phyloP scores from a whole-genome alignment of 2,113 vertebrate species.

The Anarrhichthys ocellatus region DNA sequence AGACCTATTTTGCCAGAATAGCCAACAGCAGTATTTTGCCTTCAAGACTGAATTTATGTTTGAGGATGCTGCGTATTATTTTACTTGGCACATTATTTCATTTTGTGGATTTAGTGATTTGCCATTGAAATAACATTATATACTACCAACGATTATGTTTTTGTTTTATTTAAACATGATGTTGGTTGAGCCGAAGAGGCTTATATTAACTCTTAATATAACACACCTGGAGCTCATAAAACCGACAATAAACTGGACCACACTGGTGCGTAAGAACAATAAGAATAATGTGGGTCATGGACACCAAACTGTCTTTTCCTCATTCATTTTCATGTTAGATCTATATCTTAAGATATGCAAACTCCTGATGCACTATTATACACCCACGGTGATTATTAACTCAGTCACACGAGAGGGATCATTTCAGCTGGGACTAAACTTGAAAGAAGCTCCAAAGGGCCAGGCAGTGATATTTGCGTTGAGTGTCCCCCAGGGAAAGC shows the following conservation, averaged over 20 bases:
- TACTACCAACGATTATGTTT: background rate
- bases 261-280: conserved; percentile 47
- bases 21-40: background rate
- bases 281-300: conserved; percentile 61
- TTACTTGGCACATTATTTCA: background rate
- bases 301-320: conserved; percentile 66
- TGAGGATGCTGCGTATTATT: conserved; percentile 11
- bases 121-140: background rate
- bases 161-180: background rate
- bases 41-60: background rate
- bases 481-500: conserved; percentile 75
- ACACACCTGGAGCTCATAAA: conserved; percentile 62
- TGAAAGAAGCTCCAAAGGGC: conserved; percentile 55
- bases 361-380: conserved; percentile 65
- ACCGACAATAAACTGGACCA: conserved; percentile 44
- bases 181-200: background rate
- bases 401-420: conserved; percentile 80
- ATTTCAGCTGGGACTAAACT: conserved; percentile 64
- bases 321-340: conserved; percentile 81
- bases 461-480: conserved; percentile 52
- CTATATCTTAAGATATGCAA: conserved; percentile 78
- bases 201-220: background rate
- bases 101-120: background rate
- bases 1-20: background rate
- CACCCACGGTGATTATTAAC: conserved; percentile 73